Base-by-base conservation (phyloP, 2,113 vertebrate species). In the Megaptera novaeangliae region DNA sequence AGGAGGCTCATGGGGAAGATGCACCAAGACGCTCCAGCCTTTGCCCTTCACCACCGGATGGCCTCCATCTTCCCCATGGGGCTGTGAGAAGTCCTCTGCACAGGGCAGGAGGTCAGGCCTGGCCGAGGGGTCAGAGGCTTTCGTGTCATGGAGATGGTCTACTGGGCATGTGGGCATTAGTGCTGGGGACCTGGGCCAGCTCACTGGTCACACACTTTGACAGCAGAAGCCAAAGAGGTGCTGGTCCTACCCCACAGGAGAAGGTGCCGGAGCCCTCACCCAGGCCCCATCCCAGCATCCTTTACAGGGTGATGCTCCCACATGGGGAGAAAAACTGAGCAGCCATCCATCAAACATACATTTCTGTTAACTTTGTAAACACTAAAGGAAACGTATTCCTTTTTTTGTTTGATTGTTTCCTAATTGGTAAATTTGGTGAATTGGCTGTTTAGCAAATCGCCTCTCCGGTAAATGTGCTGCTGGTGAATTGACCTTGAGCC, bases 401-500 rank as follows among this genome's bases (percentile, higher is more conserved):
- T 17, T 59, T 15, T 15, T 21, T 39, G 81, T 39, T 23, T 8
- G 29, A 20, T 52, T 88, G 52, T 29, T 71, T 57, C 75, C n/a
- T 23, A 57, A 11, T 1, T 0, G 41, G n/a, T 3, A 0, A 9
- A 27, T 36, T 18, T 11, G 7, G 82, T 29, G 66, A 46, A 6
- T 11, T 0, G 2, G 21, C 44, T 18, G 2, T 12, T 57, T 8
- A 27, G 52, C 75, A 29, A 21, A 39, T 6, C 0, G 5, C 6
- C n/a, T 18, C 12, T 18, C 5, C 1, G 36, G 63, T 15, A 27
- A 25, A 31, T 14, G 6, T 25, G 31, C 69, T 36, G 5, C 41
- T 1, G 21, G 36, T 0, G 55, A 23, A 0, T 12, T 0, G 23
- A 10, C 17, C 71, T 13, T 13, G 31, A 14, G 13, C 5, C 2